Percentiles rank a stretch among this genome's conserved stretches.
Conservation (phyloP, 2,888 invertebrate genomes). For the Thyatira batis region DNA sequence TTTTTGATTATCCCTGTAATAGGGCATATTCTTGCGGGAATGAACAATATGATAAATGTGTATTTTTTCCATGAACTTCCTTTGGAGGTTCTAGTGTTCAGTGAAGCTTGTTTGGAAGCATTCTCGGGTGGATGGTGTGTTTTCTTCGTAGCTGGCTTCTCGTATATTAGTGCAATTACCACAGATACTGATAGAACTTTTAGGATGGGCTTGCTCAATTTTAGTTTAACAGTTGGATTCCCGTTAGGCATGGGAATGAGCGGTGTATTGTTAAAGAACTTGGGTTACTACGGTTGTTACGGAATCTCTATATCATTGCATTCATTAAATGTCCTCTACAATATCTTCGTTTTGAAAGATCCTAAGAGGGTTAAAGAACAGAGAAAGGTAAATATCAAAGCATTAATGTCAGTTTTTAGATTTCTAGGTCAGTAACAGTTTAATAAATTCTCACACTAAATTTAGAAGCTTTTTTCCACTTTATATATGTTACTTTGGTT, state of each 20-base stretch:
- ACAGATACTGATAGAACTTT: constrained; percentile 89
- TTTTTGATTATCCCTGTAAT: constrained; percentile 88
- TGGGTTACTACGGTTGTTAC: constrained; percentile 91
- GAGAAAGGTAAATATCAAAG: constrained; percentile 42
- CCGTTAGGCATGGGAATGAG: constrained; percentile 93
- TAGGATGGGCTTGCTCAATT: constrained; percentile 91
- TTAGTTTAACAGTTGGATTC: constrained; percentile 91
- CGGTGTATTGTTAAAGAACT: constrained; percentile 86
- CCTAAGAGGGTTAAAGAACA: constrained; percentile 63
- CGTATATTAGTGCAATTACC: constrained; percentile 92
- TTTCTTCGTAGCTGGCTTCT: constrained; percentile 90
- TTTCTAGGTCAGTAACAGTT: no score
- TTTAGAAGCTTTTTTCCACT: no score
- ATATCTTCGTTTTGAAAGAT: constrained; percentile 85
- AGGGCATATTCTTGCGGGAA: constrained; percentile 86
- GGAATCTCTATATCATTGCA: constrained; percentile 85
- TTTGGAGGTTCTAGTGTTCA: constrained; percentile 88
- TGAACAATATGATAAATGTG: constrained; percentile 88
- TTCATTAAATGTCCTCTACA: constrained; percentile 86
- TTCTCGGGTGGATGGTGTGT: constrained; percentile 91
- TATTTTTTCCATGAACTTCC: constrained; percentile 88
- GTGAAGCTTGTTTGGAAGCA: constrained; percentile 89
- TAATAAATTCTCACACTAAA: no score
- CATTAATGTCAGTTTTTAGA: not conserved
- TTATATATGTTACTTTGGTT: no score